Evolutionary conservation across 2,113 vertebrate genomes (phyloP).

Genomic region (Antigone vipio): DNA sequence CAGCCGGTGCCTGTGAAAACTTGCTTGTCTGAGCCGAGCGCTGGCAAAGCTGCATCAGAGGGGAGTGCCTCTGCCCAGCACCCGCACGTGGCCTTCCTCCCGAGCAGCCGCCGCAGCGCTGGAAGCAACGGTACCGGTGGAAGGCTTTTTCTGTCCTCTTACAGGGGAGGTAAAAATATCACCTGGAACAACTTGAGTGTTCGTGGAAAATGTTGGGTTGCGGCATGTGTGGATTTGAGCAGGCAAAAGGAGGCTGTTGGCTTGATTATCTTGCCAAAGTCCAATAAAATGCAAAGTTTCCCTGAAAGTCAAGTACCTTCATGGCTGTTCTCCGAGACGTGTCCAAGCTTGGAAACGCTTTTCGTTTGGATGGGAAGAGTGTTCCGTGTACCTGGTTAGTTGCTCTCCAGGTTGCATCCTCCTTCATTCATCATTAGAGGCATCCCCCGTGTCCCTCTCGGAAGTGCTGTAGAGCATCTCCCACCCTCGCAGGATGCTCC

Average conservation of each 20-base stretch:
- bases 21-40: neutral
- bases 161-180: neutral
- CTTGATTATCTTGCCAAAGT: neutral
- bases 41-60: neutral
- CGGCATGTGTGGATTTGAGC: neutral
- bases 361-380: neutral
- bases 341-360: neutral
- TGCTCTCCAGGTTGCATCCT: neutral
- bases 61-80: neutral
- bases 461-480: neutral
- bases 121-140: fast-evolving
- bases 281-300: neutral
- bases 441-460: neutral
- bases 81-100: neutral
- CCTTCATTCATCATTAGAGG: neutral
- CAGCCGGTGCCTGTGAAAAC: neutral
- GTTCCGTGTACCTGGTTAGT: neutral
- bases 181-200: neutral
- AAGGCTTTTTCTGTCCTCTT: neutral
- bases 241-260: neutral
- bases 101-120: fast-evolving
- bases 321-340: fast-evolving
- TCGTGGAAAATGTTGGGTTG: neutral
- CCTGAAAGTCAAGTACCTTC: neutral
- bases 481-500: neutral